Conservation (phyloP, 2,888 invertebrate species). For the Zygaena filipendulae region DNA sequence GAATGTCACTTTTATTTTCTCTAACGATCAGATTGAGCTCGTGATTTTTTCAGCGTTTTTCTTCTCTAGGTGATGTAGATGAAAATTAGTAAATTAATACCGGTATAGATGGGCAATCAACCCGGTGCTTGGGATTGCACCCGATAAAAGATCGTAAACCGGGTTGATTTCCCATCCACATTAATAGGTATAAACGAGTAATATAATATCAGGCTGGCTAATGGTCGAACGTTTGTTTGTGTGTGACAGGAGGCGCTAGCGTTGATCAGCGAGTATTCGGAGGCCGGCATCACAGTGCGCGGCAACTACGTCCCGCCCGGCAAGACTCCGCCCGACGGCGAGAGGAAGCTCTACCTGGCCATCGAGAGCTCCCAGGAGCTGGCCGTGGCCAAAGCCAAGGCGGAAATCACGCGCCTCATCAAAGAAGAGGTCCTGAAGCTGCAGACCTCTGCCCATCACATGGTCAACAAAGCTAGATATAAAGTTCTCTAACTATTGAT, state of each 20-base stretch:
- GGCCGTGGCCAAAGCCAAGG: slow-evolving; percentile 95
- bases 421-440: slow-evolving; percentile 97
- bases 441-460: slow-evolving; percentile 86
- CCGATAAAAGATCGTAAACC: too few relatives aligned
- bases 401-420: slow-evolving; percentile 96
- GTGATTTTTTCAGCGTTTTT: too few relatives aligned
- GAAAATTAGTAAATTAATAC: too few relatives aligned
- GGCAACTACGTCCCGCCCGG: slow-evolving; percentile 96
- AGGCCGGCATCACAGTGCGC: slow-evolving; percentile 97
- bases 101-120: too few relatives aligned
- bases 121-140: too few relatives aligned
- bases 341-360: slow-evolving; percentile 96
- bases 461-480: slow-evolving; percentile 92
- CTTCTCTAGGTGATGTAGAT: too few relatives aligned
- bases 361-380: slow-evolving; percentile 98
- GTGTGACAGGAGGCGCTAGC: slow-evolving; percentile 90
- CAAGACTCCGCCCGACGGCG: slow-evolving; percentile 90
- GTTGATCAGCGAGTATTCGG: slow-evolving; percentile 98
- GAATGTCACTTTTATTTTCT: too few relatives aligned
- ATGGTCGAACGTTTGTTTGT: too few relatives aligned
- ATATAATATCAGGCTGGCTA: too few relatives aligned
- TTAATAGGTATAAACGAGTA: too few relatives aligned
- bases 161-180: too few relatives aligned
- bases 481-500: slow-evolving; percentile 84
- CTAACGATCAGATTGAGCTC: too few relatives aligned